Percentiles rank a stretch among this genome's conserved stretches.
Evolutionary conservation across 92 coral and sea anemone genomes (phyloP).

Genomic region (Plumapathes pennacea): DNA sequence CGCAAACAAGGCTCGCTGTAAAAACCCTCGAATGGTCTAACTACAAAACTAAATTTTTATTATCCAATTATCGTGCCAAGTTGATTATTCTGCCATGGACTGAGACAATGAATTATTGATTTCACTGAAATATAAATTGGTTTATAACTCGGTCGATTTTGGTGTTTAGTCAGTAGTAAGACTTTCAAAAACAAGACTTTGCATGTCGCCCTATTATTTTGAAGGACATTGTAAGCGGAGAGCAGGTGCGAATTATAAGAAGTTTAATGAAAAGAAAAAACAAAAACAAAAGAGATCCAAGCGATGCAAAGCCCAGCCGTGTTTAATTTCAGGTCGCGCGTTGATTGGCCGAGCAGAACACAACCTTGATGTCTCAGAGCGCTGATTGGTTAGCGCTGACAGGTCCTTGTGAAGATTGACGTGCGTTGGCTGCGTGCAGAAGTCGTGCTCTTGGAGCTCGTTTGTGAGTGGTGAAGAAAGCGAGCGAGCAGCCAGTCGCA

Average conservation of each 20-base stretch:
- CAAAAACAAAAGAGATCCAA: not conserved
- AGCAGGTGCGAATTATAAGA: too few species aligned
- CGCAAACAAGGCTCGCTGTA: too few species aligned
- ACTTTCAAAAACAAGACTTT: too few species aligned
- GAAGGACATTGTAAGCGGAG: too few species aligned
- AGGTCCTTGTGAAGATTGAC: constrained; percentile 72
- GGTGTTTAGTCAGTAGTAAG: not conserved
- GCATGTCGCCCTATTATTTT: too few species aligned
- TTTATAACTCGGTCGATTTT: too few species aligned
- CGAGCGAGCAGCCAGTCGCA: constrained; percentile 91
- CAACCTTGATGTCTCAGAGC: not conserved
- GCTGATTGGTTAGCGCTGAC: constrained; percentile 65
- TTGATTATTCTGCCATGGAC: too few species aligned
- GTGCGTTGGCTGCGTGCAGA: constrained; percentile 74
- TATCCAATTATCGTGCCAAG: too few species aligned
- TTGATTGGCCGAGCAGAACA: constrained; percentile 58
- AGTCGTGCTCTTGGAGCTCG: constrained; percentile 80
- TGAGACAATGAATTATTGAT: too few species aligned
- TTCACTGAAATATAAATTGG: too few species aligned
- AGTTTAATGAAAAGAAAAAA: not conserved
- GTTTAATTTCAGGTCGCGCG: constrained; percentile 12
- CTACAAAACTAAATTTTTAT: too few species aligned
- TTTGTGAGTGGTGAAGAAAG: constrained; percentile 99
- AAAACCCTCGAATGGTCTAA: too few species aligned
- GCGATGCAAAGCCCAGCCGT: constrained; percentile 23